These are phyloP conservation scores for Acanthoscelides obtectus DNA, from an alignment of 2,888 invertebrate species.

Conservation along the genomic window DNA sequence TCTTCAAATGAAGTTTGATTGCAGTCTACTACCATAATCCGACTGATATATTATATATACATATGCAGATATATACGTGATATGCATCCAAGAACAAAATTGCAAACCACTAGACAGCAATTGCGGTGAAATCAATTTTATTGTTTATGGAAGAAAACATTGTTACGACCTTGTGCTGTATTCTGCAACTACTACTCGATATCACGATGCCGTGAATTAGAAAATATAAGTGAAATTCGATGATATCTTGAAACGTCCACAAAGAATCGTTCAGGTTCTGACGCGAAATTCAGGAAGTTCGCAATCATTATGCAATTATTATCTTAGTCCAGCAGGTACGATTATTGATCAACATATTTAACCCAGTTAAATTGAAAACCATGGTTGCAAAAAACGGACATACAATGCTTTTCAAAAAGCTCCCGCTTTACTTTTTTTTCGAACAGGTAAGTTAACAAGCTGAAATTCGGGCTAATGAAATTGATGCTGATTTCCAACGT, in stretches of 20 bases:
- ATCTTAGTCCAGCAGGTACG: too few relatives aligned
- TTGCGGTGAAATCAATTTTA: not conserved
- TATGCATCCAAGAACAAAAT: not conserved
- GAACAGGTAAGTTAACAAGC: too few relatives aligned
- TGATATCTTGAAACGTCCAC: not conserved
- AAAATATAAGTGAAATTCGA: not conserved
- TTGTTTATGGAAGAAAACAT: not conserved
- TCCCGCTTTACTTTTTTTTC: too few relatives aligned
- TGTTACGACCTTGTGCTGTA: not conserved
- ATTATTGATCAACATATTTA: too few relatives aligned
- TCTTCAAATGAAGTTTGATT: not conserved
- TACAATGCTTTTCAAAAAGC: too few relatives aligned
- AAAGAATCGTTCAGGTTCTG: not conserved
- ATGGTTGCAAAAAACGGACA: too few relatives aligned
- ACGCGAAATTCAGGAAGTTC: not conserved
- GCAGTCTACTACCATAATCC: not conserved
- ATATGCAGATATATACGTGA: not conserved
- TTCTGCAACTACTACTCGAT: not conserved
- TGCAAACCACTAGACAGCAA: not conserved
- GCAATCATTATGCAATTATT: too few relatives aligned
- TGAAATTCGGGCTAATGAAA: too few relatives aligned
- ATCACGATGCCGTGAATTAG: not conserved
- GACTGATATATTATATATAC: not conserved
- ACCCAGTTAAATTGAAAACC: too few relatives aligned
- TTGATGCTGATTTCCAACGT: too few relatives aligned